These are phyloP conservation scores for Felis chaus DNA, from an alignment of 2,113 vertebrate genomes.

Conservation along the genomic window DNA sequence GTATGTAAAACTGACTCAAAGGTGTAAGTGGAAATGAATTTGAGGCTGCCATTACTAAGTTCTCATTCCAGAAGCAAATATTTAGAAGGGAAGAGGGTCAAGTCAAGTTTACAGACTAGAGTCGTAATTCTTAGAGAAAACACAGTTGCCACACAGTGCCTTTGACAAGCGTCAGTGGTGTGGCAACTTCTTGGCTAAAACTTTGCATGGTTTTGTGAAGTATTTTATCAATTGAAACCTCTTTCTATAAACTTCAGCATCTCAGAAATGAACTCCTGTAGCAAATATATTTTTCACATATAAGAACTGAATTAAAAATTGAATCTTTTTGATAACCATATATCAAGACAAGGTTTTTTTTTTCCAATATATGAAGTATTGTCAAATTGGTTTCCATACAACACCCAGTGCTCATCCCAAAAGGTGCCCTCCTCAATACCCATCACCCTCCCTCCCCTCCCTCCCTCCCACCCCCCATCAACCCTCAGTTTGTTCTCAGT, in stretches of 20 bases:
- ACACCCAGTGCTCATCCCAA: too few species aligned
- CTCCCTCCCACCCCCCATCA: too few species aligned
- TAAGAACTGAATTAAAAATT: slow-evolving; percentile 15
- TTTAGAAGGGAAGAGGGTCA: neutral
- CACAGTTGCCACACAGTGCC: neutral
- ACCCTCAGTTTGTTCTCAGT: too few species aligned
- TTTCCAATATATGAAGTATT: too few species aligned
- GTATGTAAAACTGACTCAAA: neutral
- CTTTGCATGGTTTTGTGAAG: neutral
- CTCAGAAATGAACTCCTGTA: neutral
- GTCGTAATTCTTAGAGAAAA: neutral
- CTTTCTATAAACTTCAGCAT: neutral
- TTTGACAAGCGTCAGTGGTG: neutral
- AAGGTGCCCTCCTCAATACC: too few species aligned
- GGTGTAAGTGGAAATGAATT: neutral
- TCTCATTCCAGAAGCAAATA: neutral
- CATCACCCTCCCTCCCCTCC: too few species aligned
- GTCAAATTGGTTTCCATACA: too few species aligned
- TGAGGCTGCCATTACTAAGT: neutral
- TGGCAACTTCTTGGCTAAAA: neutral
- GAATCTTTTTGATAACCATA: neutral
- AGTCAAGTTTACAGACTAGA: neutral
- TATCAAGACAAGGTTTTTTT: neutral
- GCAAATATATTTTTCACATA: neutral
- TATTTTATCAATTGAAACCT: neutral